These are phyloP conservation scores for Furcifer pardalis DNA, from an alignment of 2,797 vertebrate genomes.

Conservation along the genomic window DNA sequence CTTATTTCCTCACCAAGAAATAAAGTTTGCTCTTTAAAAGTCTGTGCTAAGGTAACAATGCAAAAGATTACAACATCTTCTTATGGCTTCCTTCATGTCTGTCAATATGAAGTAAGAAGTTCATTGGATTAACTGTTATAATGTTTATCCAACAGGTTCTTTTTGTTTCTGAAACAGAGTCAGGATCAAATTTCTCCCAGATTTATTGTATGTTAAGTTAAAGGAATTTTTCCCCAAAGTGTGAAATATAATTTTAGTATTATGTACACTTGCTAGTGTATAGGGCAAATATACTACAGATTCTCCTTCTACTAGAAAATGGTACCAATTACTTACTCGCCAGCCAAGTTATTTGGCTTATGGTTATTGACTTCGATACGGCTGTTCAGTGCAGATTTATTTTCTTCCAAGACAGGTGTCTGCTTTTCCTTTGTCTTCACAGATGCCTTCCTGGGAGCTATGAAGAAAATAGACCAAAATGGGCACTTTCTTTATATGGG, in stretches of 20 bases:
- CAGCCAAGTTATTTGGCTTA: not conserved
- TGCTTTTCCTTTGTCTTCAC: constrained; percentile 68
- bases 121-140: no score
- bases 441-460: constrained; percentile 82
- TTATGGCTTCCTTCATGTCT: no score
- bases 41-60: no score
- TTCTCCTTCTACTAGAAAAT: not conserved
- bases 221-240: no score
- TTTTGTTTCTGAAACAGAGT: no score
- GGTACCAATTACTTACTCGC: not conserved
- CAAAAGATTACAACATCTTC: not conserved
- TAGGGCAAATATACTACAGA: not conserved
- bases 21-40: not conserved
- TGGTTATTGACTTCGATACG: not conserved
- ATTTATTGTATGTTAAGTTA: no score
- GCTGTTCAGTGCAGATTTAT: not conserved
- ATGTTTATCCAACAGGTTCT: no score
- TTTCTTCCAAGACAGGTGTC: not conserved
- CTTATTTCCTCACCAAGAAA: not conserved
- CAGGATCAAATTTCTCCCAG: no score
- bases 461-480: constrained; percentile 11
- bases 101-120: no score
- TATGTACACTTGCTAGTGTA: not conserved
- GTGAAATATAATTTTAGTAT: no score
- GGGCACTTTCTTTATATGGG: not conserved